Evolutionary conservation across 2,888 invertebrate species (phyloP).

Genomic region (Lasioglossum pauxillum): DNA sequence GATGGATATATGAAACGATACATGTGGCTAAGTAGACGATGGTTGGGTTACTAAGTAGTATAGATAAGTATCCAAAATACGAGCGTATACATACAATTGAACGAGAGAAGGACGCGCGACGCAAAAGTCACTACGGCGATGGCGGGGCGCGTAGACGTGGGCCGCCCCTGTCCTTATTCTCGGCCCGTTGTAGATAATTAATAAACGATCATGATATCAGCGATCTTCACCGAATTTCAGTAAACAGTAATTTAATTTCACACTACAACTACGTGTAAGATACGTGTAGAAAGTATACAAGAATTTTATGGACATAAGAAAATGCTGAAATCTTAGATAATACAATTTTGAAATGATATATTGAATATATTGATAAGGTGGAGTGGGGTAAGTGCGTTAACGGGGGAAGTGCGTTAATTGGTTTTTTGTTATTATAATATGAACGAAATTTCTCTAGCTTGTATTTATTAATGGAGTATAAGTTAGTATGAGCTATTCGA

Average conservation of each 20-base stretch:
- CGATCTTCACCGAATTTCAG: slow-evolving; percentile 73
- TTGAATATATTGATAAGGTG: too few relatives aligned
- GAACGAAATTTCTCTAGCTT: too few relatives aligned
- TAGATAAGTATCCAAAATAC: slow-evolving; percentile 60
- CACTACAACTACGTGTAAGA: slow-evolving; percentile 78
- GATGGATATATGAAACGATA: slow-evolving; percentile 60
- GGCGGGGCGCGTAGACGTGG: slow-evolving; percentile 84
- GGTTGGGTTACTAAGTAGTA: slow-evolving; percentile 66
- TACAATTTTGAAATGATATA: too few relatives aligned
- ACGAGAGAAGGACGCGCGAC: slow-evolving; percentile 83
- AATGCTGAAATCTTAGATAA: too few relatives aligned
- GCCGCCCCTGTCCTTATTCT: slow-evolving; percentile 84
- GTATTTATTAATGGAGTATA: too few relatives aligned
- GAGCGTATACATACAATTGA: slow-evolving; percentile 67
- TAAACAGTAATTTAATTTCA: slow-evolving; percentile 73
- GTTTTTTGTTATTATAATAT: too few relatives aligned
- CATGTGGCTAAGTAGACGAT: slow-evolving; percentile 62
- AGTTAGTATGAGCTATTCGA: too few relatives aligned
- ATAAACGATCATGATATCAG: slow-evolving; percentile 74
- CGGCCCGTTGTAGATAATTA: slow-evolving; percentile 84
- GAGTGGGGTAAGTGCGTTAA: too few relatives aligned
- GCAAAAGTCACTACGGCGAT: slow-evolving; percentile 82
- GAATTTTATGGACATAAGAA: too few relatives aligned
- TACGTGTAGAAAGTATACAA: too few relatives aligned
- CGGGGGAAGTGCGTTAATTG: too few relatives aligned